Base-by-base conservation (phyloP, 1,140 invertebrate species). In the Drosophila baimaii region DNA sequence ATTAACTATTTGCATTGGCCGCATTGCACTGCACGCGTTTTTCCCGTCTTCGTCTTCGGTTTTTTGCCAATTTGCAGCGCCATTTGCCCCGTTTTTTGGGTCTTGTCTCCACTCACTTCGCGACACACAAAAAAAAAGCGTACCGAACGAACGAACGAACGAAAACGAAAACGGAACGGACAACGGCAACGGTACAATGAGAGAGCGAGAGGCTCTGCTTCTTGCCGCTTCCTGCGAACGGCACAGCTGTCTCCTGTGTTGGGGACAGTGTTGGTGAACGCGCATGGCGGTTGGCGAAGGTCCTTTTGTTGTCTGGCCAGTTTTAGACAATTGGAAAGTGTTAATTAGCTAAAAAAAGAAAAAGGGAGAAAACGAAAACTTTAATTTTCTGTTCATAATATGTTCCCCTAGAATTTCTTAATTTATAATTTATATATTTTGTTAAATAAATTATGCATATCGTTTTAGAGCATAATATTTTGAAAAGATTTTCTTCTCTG, bases 1-100 rank as follows among this genome's bases (percentile, higher is more conserved):
- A 88, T 86, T 86, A 86, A 86, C 83, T 86, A 88, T 66, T 70
- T 73, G 31, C 65, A 57, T 69, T 44, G 69, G 35, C 43, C 54
- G 47, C 51, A 54, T 54, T 54, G 51, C 51, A 54, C 51, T 35
- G 12, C 51, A 54, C 51, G 12, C 35, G 31, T 23, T 54, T 54
- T 54, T 54, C 19, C 35, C 27, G 65, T 31, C 39, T 63, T 61
- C 33, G 61, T 41, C 39, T 35, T 66, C 49, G 43, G 43, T 49
- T 66, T 66, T 31, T 49, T 54, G 51, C 51, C 51, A 54, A 54
- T 35, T 54, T 54, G 51, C 31, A 54, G 31, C 51, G 64, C 64
- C 64, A 66, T 66, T 66, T 66, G 64, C 41, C 43, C 41, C 43
- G 49, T 33, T 66, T 66, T 65, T 66, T n/a, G n/a, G n/a, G 63